Evolutionary conservation across 2,113 vertebrate species (phyloP), one percentile per base, ranked within the genome.

Genomic region (Pica pica): DNA sequence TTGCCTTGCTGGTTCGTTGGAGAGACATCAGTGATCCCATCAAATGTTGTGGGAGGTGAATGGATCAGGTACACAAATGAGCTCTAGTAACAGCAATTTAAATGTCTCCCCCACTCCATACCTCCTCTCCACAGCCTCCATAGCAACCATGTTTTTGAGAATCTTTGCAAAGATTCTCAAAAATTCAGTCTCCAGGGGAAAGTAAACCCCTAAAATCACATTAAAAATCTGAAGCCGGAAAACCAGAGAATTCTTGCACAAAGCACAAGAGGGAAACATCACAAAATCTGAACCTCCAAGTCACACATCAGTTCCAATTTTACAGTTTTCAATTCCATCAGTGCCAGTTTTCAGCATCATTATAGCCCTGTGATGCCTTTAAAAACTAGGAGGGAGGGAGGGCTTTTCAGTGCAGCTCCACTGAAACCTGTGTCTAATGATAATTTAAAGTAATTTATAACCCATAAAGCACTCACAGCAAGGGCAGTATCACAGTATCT

Each of bases 361-460:
- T 68, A 42, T 79, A 91, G 53, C 46, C 24, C 85, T 64, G 46
- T 60, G 52, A 84, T 87, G 60, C 61, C 67, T 95, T 87, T 87
- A 79, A 68, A 86, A 92, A 68, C 39, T 55, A 52, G 44, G 52
- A 65, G 18, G 41, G 30, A 80, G 55, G 39, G 50, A 82, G 30
- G 49, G 15, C 12, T 81, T 96, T 88, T 64, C 79, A 86, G 13
- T 59, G 60, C 68, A 93, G 64, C 35, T 89, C 24, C 46, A 75
- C 44, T 86, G 80, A 86, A 95, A 84, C 35, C 59, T 71, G 22
- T 67, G 5, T 68, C 73, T 81, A 89, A 90, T 68, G 52, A 39
- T 93, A 86, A 87, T 69, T 77, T 96, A 16, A 93, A 93, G 57
- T 84, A 63, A 86, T 95, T 96, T 91, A 86, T 86, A 93, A 93